Percentiles rank a stretch among this genome's conserved stretches.
Conservation (phyloP, 2,888 invertebrate species). For the Ectemnius cavifrons region DNA sequence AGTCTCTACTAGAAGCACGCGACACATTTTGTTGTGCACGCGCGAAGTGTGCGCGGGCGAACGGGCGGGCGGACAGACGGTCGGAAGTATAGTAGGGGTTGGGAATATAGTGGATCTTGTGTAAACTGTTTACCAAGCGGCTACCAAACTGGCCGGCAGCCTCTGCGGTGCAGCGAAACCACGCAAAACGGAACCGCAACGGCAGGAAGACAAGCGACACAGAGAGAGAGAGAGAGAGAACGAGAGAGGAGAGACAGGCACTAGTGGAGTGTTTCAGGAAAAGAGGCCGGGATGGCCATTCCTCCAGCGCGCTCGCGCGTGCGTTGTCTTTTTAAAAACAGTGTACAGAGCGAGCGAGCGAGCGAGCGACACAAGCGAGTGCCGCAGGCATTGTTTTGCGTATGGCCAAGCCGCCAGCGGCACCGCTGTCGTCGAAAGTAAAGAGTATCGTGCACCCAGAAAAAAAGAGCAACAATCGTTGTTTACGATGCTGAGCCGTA, state of each 20-base stretch:
- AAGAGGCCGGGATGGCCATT: no score
- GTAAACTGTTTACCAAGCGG: conserved; percentile 21
- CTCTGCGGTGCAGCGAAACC: conserved; percentile 14
- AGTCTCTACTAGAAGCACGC: no score
- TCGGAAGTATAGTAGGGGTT: background rate
- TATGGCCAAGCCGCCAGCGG: background rate
- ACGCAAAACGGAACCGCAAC: conserved; percentile 21
- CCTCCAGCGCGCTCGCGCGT: no score
- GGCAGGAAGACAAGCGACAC: background rate
- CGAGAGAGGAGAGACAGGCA: background rate
- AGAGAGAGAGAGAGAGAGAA: background rate
- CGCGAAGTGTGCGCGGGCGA: background rate
- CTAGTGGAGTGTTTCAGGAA: no score
- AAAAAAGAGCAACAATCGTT: no score
- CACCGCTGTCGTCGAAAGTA: background rate
- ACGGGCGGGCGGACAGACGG: background rate
- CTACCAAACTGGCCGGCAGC: background rate
- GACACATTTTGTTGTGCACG: no score
- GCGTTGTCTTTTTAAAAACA: no score
- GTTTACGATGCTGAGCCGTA: no score
- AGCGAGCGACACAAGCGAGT: no score
- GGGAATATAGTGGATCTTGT: conserved; percentile 4
- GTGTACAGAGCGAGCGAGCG: no score
- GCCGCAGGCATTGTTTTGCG: no score
- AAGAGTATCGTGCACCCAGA: no score